These are phyloP conservation scores for Myotis davidii DNA, from an alignment of 2,113 vertebrate species.

Conservation along the genomic window DNA sequence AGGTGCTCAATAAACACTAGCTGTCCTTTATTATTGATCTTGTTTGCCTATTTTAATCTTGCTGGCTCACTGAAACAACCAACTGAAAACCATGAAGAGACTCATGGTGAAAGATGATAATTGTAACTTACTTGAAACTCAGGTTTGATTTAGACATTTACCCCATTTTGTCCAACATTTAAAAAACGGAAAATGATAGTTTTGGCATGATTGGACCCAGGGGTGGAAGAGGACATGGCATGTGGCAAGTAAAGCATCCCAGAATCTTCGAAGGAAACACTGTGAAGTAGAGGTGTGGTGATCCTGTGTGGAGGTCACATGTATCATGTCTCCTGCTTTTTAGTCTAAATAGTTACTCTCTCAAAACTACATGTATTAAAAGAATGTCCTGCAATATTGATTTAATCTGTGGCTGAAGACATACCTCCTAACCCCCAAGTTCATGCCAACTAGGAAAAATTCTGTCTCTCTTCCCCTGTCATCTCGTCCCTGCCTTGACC, in stretches of 20 bases:
- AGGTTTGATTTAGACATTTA: background rate
- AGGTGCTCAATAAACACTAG: background rate
- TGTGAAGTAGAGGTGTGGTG: background rate
- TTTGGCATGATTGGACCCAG: background rate
- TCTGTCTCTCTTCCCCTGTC: background rate
- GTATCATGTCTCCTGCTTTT: background rate
- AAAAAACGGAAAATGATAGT: background rate
- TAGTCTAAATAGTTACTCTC: background rate
- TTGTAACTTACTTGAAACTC: background rate
- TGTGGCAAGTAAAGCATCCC: background rate
- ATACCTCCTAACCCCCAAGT: fast-evolving
- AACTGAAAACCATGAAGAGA: background rate
- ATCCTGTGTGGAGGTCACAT: fast-evolving
- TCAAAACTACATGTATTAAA: background rate
- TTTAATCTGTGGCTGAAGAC: background rate
- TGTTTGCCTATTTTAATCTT: background rate
- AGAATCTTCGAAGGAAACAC: background rate
- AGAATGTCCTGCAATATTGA: background rate
- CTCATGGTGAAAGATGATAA: background rate
- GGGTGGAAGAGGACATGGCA: background rate
- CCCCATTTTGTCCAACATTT: background rate
- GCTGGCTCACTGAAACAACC: background rate
- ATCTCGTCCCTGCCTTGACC: background rate
- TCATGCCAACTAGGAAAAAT: background rate
- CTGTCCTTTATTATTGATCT: background rate